Conservation (phyloP, 2,888 invertebrate genomes). For the Agrochola circellaris region DNA sequence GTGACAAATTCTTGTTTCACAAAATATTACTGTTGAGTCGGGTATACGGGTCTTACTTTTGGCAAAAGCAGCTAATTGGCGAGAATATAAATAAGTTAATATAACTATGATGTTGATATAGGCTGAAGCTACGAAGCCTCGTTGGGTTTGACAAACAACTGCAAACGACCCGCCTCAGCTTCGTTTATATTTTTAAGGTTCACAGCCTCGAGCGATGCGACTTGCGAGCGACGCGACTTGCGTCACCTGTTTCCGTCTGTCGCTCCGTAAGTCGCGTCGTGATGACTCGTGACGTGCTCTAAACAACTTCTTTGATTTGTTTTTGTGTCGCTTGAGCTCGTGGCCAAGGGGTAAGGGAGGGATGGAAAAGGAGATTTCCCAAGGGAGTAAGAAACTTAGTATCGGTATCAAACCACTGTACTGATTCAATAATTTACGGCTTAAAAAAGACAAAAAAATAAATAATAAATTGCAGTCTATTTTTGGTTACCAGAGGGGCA, state of each 20-base stretch:
- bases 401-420: background rate
- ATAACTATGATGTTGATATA: background rate
- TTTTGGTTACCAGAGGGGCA: background rate
- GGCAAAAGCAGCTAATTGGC: background rate
- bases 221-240: background rate
- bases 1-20: conserved; percentile 2
- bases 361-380: background rate
- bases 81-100: conserved; percentile 5
- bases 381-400: background rate
- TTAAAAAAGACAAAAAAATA: background rate
- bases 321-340: background rate
- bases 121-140: background rate
- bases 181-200: background rate
- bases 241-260: background rate
- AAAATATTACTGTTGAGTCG: background rate
- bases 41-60: background rate
- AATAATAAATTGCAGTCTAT: background rate
- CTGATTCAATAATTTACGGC: background rate
- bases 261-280: background rate
- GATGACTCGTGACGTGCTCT: background rate
- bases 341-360: background rate
- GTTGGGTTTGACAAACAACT: background rate
- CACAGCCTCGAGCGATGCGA: background rate
- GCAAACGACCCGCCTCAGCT: background rate
- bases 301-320: background rate